These are phyloP conservation scores for Drosophila recens DNA, from an alignment of 2,888 invertebrate genomes.

Conservation along the genomic window DNA sequence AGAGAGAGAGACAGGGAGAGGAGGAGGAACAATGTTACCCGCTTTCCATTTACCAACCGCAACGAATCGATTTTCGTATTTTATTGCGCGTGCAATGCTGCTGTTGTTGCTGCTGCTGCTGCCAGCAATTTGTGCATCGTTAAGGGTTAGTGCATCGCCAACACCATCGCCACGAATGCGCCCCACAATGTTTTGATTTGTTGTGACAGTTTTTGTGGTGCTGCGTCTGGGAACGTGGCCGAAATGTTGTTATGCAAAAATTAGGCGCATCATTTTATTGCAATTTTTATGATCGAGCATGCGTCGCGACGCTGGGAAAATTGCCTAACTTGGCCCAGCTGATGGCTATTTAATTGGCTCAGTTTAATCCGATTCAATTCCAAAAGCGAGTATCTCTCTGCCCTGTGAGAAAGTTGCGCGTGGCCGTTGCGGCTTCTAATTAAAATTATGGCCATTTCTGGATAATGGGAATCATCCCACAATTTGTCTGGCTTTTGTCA, in stretches of 20 bases:
- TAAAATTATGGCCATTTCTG: slow-evolving; percentile 49
- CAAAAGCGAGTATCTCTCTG: neutral
- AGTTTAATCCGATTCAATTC: slow-evolving; percentile 1
- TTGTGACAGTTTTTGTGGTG: slow-evolving; percentile 83
- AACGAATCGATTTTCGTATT: slow-evolving; percentile 82
- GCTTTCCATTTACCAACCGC: slow-evolving; percentile 47
- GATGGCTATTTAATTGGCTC: slow-evolving; percentile 70
- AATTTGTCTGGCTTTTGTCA: slow-evolving; percentile 26
- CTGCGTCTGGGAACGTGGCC: slow-evolving; percentile 42
- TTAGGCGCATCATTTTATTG: slow-evolving; percentile 84
- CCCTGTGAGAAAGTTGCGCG: slow-evolving; percentile 65
- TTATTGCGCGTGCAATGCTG: slow-evolving; percentile 73
- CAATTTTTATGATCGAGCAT: slow-evolving; percentile 82
- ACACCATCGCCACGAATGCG: slow-evolving; percentile 24
- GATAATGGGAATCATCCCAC: slow-evolving; percentile 30
- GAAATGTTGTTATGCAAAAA: slow-evolving; percentile 85
- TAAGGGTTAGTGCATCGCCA: slow-evolving; percentile 70
- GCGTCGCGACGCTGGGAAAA: slow-evolving; percentile 29
- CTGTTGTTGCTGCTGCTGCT: slow-evolving; percentile 14
- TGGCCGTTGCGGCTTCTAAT: slow-evolving; percentile 35
- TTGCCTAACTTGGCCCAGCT: slow-evolving; percentile 43
- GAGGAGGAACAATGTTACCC: slow-evolving; percentile 5
- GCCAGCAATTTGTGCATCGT: slow-evolving; percentile 72
- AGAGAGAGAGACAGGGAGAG: slow-evolving; percentile 3
- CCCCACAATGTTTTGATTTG: slow-evolving; percentile 83